Evolutionary conservation across 2,888 invertebrate species (phyloP).

Genomic region (Acrobasis repandana): DNA sequence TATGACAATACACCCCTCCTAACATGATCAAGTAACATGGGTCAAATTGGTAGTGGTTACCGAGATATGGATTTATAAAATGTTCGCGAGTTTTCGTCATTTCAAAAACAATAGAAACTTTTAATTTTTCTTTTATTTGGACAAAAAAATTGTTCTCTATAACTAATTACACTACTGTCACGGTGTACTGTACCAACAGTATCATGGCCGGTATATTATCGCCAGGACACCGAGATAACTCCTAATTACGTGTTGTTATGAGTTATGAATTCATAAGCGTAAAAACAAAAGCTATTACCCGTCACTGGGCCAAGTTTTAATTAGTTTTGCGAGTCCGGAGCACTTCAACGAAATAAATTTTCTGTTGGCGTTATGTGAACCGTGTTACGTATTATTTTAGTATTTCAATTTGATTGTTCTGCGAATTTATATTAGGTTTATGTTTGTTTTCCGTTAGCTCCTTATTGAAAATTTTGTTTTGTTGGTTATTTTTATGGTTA

Average conservation of each 20-base stretch:
- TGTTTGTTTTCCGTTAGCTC: background rate
- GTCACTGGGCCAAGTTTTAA: conserved; percentile 51
- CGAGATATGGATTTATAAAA: too few species aligned
- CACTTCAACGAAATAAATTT: conserved; percentile 30
- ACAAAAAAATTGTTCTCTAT: too few species aligned
- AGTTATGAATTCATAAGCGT: conserved; percentile 55
- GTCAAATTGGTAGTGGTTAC: too few species aligned
- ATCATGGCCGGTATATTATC: conserved; percentile 9
- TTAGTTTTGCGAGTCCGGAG: conserved; percentile 45
- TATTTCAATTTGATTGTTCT: conserved; percentile 6
- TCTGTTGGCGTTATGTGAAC: conserved; percentile 25
- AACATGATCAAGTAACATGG: too few species aligned
- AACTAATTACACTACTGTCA: background rate
- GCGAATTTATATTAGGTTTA: background rate
- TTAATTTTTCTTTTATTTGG: too few species aligned
- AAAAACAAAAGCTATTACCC: conserved; percentile 57
- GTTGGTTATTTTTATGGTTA: too few species aligned
- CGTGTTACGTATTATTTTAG: conserved; percentile 13
- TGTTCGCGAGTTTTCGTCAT: too few species aligned
- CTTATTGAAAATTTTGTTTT: background rate
- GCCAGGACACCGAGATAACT: conserved; percentile 19
- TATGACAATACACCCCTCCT: too few species aligned
- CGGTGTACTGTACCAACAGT: background rate
- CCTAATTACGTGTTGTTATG: conserved; percentile 43
- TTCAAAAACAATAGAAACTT: too few species aligned